These are phyloP conservation scores for Coptotermes formosanus DNA, from an alignment of 1,140 invertebrate genomes.

Conservation along the genomic window DNA sequence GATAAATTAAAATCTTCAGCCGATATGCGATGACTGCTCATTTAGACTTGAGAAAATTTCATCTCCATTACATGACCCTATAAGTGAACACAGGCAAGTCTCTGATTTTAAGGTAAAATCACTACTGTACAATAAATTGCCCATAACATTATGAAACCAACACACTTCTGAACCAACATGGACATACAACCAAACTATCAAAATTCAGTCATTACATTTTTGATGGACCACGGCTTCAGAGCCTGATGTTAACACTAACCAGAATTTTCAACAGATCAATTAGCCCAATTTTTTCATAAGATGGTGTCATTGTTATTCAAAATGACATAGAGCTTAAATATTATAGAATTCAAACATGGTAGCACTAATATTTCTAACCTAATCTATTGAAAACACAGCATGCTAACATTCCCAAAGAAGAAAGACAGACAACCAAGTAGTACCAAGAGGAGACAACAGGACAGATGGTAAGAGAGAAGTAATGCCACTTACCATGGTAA, in stretches of 20 bases:
- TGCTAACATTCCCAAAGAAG: slow-evolving; percentile 9
- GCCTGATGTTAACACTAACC: background rate
- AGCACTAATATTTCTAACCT: background rate
- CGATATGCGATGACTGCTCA: too few species aligned
- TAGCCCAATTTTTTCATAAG: background rate
- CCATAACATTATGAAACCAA: too few species aligned
- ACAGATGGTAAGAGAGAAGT: slow-evolving; percentile 16
- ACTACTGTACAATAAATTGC: too few species aligned
- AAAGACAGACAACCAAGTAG: background rate
- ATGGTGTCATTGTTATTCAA: background rate
- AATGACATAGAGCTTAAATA: background rate
- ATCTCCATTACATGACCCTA: too few species aligned
- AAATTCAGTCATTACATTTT: too few species aligned
- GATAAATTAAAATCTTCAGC: too few species aligned
- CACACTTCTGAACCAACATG: too few species aligned
- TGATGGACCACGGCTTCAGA: too few species aligned
- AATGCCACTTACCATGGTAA: slow-evolving; percentile 4
- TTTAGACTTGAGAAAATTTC: too few species aligned
- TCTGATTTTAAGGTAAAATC: too few species aligned
- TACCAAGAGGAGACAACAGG: background rate
- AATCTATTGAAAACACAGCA: background rate
- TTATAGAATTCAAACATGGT: background rate
- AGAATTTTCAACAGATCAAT: background rate
- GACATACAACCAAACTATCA: too few species aligned
- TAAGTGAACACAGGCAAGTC: too few species aligned